phyloP scores from a whole-genome alignment of 2,113 vertebrate genomes.

The Aviceda subcristata region DNA sequence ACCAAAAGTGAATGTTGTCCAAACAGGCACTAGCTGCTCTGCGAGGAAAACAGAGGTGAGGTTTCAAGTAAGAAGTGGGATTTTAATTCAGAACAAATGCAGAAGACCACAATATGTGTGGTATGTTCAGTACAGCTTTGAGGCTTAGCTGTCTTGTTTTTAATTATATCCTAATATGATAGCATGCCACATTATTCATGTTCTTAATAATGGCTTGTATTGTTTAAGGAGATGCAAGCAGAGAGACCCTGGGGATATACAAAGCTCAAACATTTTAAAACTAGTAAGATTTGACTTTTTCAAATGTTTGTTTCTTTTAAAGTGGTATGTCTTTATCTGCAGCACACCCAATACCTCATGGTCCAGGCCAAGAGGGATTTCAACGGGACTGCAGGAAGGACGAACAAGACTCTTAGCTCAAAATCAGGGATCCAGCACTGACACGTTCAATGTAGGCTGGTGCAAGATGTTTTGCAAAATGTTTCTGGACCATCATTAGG shows the following conservation, averaged over 20 bases:
- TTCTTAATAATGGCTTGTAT: slow-evolving; percentile 16
- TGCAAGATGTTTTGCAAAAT: not conserved
- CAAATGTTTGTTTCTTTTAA: not conserved
- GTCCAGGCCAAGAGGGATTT: not conserved
- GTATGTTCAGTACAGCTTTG: not conserved
- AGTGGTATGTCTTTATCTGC: not conserved
- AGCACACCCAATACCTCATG: not conserved
- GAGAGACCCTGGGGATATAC: slow-evolving; percentile 2
- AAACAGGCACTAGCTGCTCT: not conserved
- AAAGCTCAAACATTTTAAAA: not conserved
- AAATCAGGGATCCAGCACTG: not conserved
- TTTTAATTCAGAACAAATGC: slow-evolving; percentile 36
- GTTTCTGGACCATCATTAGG: not conserved
- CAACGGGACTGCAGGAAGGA: not conserved
- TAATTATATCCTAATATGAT: slow-evolving; percentile 29
- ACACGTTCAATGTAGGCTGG: not conserved
- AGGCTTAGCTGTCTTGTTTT: slow-evolving; percentile 33
- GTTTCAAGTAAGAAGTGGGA: not conserved
- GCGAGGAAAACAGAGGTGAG: not conserved
- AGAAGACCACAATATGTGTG: not conserved
- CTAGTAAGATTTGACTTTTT: not conserved
- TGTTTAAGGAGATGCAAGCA: slow-evolving; percentile 25
- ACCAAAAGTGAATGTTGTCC: not conserved
- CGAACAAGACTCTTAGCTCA: not conserved
- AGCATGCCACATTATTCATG: not conserved